phyloP scores from a whole-genome alignment of 1,140 invertebrate species.

The Lineus longissimus region DNA sequence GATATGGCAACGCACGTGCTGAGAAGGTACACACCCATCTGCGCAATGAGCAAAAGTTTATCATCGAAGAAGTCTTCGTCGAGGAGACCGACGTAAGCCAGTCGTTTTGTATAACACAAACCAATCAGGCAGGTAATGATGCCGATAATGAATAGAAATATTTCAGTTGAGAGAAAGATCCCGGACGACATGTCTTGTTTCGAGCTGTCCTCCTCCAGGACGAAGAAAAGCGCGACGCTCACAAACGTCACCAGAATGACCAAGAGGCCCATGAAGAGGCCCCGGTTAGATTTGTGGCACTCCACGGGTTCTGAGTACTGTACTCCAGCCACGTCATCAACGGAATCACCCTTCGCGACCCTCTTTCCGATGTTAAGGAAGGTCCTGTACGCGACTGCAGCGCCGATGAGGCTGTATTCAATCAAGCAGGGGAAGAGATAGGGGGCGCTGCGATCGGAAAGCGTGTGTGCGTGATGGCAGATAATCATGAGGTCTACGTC shows the following conservation, averaged over 20 bases:
- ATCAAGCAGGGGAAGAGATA: conserved; percentile 95
- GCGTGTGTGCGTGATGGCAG: conserved; percentile 53
- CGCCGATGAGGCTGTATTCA: conserved; percentile 93
- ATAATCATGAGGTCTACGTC: neutral
- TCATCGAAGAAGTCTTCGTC: conserved; percentile 3
- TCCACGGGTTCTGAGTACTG: conserved; percentile 87
- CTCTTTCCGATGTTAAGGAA: conserved; percentile 46
- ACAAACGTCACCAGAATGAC: conserved; percentile 84
- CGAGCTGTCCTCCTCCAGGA: conserved; percentile 64
- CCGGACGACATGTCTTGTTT: neutral
- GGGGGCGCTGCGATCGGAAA: conserved; percentile 82
- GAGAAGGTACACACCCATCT: neutral
- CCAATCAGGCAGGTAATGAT: neutral
- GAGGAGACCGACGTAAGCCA: neutral
- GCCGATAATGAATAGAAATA: neutral
- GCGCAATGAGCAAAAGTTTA: neutral
- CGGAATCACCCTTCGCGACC: conserved; percentile 17
- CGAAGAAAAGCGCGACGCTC: conserved; percentile 92
- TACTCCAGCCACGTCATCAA: neutral
- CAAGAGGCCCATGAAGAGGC: conserved; percentile 86
- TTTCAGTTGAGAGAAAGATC: neutral
- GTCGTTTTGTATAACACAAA: neutral
- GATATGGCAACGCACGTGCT: neutral
- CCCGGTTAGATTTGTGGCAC: conserved; percentile 86
- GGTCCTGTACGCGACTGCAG: conserved; percentile 66